Base-by-base conservation (phyloP, 2,113 vertebrate genomes). In the Platichthys flesus region DNA sequence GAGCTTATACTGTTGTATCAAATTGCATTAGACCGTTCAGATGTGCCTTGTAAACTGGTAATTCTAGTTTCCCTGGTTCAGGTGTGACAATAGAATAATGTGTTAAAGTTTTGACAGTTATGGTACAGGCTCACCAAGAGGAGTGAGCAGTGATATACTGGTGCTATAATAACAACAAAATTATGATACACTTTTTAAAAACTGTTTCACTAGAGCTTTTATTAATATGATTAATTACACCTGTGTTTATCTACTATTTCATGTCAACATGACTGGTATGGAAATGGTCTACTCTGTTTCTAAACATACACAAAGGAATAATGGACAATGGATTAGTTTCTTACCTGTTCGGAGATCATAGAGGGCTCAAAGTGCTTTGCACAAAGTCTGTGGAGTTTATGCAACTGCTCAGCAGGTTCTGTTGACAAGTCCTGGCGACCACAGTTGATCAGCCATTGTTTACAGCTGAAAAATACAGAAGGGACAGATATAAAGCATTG, bases 321-420 rank as follows among this genome's bases (percentile, higher is more conserved):
- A 62, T 20, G 9, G 24, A 9, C 3, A 1, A 35, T 4, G 26
- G 21, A 56, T 26, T 57, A 4, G n/a, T 9, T 26, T 83, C 96
- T 97, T 93, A 99, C 98, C 85, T 96, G 95, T 74, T 95, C 93
- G 73, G 95, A 95, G 82, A 99, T 97, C 94, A 98, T 94, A 4
- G 97, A 97, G 2, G 95, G 94, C 83, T 99, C 97, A 84, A 99
- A 99, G 91, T 99, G 98, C 84, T 96, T 97, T 52, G 97, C 96
- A 21, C 98, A 99, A 14, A 99, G 90, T 78, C 95, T 94, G 91
- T 97, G 98, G 65, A 96, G 95, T 28, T 95, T 96, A 86, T 99
- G 96, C 81, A 99, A 90, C 78, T 97, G 95, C 84, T 99, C 97
- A 0, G 97, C 95, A 20, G 97, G 94, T 91, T 97, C 95, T 74